Base-by-base conservation (phyloP, 2,113 vertebrate genomes). In the Chaenocephalus aceratus region DNA sequence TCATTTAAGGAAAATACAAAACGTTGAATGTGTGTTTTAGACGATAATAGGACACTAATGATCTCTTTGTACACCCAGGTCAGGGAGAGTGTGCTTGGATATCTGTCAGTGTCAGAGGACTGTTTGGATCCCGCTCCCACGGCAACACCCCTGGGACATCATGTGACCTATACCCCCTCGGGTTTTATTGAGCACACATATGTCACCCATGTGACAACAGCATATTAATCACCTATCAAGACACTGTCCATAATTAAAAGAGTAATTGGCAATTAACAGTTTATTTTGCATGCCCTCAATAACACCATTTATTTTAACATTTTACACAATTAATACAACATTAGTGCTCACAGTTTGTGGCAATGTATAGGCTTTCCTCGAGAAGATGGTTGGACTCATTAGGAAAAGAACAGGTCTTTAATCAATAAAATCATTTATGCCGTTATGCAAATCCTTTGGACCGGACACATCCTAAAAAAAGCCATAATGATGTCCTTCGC, bases 41-140 rank as follows among this genome's bases (percentile, higher is more conserved):
- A 21, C 21, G n/a, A 45, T 21, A 21, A 45, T 1, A 14, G 51
- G 12, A 21, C 0, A 44, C 12, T 3, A 9, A 56, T 46, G 10
- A 30, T 10, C 49, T 57, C 7, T 12, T 30, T 30, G 15, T 23
- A 48, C 2, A 14, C 12, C 30, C n/a, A 4, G 1, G 14, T 60
- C 61, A 46, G 10, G 44, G 16, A 13, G 51, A 45, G 49, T 65
- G 26, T 15, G 16, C 57, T 53, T 44, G 45, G 59, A 36, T 79
- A 79, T 89, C 75, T 68, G 60, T 84, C 72, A 68, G 41, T 70
- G 77, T 86, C 70, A 58, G 36, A 15, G 23, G n/a, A 59, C n/a
- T 0, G 36, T 64, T 60, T 44, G 58, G 34, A 62, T 70, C 81
- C n/a, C 4, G 7, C 60, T 78, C 71, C 73, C 70, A 21, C 6